Base-by-base conservation (phyloP, 2,888 invertebrate species). In the Actias luna region DNA sequence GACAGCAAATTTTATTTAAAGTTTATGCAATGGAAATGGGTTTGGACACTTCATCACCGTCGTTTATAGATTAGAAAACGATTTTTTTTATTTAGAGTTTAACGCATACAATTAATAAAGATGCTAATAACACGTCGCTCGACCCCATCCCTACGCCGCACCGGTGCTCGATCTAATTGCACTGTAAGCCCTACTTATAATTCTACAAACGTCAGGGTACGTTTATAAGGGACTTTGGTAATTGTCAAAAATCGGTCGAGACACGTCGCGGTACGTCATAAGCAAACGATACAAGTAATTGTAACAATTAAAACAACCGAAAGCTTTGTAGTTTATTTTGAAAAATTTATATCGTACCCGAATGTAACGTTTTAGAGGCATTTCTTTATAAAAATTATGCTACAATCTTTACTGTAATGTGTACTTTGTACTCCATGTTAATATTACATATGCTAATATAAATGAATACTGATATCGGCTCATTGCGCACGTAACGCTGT, bases 181-280 rank as follows among this genome's bases (percentile, higher is more conserved):
- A 78, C 81, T 78, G 74, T 82, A 85, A 84, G 77, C 79, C 79
- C 82, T 76, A 79, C 82, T 87, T 87, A 82, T 79, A 85, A 88
- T 88, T 87, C 86, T 72, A 77, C 77, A 77, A 79, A 75, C 72
- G 83, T 69, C 66, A 73, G 75, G 74, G 76, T 77, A 78, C 78
- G 73, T 77, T 83, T 78, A 73, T 69, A 55, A 68, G 70, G 65
- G 66, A 67, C 67, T 35, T 55, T 29, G 33, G 31, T 36, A 42
- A 31, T 60, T 50, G 22, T 46, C 46, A 33, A 60, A 60, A 31
- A 31, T 22, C n/a, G 46, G 39, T 27, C 22, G 16, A 36, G 33
- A 8, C 31, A 10, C 33, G 60, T 22, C 33, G 33, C 12, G 18
- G 27, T 60, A 33, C 22, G 22, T 46, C 46, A 46, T 46, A 59